A percentile compares a stretch with the other conserved stretches of the same genome.
Conservation (phyloP, 1,140 invertebrate genomes). For the Conus ventricosus region DNA sequence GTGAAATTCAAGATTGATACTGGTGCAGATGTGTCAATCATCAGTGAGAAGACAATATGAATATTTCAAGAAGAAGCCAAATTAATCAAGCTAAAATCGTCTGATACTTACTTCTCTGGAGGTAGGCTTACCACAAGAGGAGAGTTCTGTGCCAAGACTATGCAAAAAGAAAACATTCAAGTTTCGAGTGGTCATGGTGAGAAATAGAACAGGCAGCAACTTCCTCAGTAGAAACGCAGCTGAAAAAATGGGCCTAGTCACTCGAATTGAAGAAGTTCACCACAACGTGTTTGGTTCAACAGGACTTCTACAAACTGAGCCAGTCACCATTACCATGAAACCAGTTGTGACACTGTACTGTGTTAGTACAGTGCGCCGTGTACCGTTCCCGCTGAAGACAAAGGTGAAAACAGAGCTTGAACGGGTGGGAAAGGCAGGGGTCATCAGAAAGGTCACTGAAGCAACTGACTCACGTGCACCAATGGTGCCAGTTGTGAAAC, state of each 20-base stretch:
- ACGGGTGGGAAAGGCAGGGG: not conserved
- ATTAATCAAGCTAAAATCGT: too few relatives aligned
- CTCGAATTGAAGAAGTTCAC: not conserved
- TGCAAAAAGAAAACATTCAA: not conserved
- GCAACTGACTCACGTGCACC: not conserved
- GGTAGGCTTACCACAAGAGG: not conserved
- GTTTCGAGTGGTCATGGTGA: not conserved
- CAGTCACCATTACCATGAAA: not conserved
- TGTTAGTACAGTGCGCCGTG: conserved; percentile 17
- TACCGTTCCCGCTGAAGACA: not conserved
- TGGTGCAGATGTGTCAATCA: too few relatives aligned
- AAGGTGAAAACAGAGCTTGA: too few relatives aligned
- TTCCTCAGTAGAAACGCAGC: too few relatives aligned
- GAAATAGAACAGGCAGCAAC: too few relatives aligned
- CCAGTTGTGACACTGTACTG: conserved; percentile 29
- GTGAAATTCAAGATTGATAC: too few relatives aligned
- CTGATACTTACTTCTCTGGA: not conserved
- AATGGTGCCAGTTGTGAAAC: not conserved
- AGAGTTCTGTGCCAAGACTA: not conserved
- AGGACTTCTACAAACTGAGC: not conserved
- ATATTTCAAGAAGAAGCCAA: too few relatives aligned
- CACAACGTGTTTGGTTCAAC: not conserved
- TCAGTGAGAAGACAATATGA: too few relatives aligned
- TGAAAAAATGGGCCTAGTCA: not conserved
- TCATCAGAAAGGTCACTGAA: not conserved